Evolutionary conservation across 2,888 invertebrate species (phyloP).

Genomic region (Cataglyphis cursor): DNA sequence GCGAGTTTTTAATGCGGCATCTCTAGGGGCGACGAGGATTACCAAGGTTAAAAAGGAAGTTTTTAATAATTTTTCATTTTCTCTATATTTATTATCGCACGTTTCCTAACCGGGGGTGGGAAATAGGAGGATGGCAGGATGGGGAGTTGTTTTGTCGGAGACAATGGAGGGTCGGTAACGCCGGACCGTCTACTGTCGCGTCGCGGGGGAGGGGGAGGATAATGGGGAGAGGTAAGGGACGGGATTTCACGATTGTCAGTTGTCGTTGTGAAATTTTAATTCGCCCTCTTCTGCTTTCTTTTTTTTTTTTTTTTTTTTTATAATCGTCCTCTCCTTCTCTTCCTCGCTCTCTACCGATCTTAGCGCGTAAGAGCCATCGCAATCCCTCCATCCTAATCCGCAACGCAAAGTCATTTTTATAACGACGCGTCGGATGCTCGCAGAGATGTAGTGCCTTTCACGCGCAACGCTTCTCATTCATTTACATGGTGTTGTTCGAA

Average conservation of each 20-base stretch:
- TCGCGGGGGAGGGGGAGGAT: slow-evolving; percentile 49
- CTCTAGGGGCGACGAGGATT: slow-evolving; percentile 86
- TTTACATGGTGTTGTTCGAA: slow-evolving; percentile 33
- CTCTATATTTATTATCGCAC: slow-evolving; percentile 87
- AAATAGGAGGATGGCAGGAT: slow-evolving; percentile 33
- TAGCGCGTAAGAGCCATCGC: slow-evolving; percentile 53
- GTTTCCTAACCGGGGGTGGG: slow-evolving; percentile 85
- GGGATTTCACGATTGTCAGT: slow-evolving; percentile 78
- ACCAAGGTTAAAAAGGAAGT: slow-evolving; percentile 87
- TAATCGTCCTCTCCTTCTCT: slow-evolving; percentile 20
- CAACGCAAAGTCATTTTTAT: slow-evolving; percentile 44
- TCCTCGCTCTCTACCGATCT: slow-evolving; percentile 67
- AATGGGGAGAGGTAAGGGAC: slow-evolving; percentile 67
- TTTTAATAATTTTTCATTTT: slow-evolving; percentile 87
- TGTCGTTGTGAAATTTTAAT: slow-evolving; percentile 84
- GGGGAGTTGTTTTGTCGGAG: slow-evolving; percentile 76
- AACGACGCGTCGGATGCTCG: slow-evolving; percentile 48
- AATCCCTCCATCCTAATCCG: slow-evolving; percentile 39
- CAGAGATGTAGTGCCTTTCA: slow-evolving; percentile 51
- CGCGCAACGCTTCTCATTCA: slow-evolving; percentile 40
- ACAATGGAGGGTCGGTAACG: slow-evolving; percentile 81
- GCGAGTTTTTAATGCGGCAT: slow-evolving; percentile 86
- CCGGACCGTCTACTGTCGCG: slow-evolving; percentile 69
- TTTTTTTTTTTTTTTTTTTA: slow-evolving; percentile 61
- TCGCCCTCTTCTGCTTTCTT: slow-evolving; percentile 74